Evolutionary conservation across 1,140 invertebrate species (phyloP), one percentile per base, ranked within the genome.

Genomic region (Aleiodes sp.): DNA sequence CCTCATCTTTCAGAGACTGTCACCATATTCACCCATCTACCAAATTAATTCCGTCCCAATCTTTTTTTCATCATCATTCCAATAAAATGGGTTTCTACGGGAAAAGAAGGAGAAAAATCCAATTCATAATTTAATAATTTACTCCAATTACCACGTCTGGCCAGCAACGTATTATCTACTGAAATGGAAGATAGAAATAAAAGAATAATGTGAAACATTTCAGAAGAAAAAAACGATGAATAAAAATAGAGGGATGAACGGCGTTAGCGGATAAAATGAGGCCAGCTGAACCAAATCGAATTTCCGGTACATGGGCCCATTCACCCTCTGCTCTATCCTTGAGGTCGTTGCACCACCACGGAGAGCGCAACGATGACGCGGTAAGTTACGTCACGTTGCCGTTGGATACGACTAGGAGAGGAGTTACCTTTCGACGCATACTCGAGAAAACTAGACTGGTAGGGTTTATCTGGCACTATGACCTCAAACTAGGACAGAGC

Each of bases 401-500:
- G 77, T 43, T 78, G 69, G 70, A 59, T 70, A 79, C 78, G 41
- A 29, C 24, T 57, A 33, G 37, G 29, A 66, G 26, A 21, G 8
- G 39, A 43, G n/a, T n/a, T 16, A 43, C 62, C 29, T 62, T 65
- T 56, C 21, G 21, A 41, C 63, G 41, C 52, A 21, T 59, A 60
- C 14, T 57, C 70, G 65, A 60, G 64, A 65, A 46, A 70, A 24
- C 69, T 43, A 52, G 19, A 52, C 41, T 19, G 12, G 9, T 56
- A 33, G 52, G 63, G n/a, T n/a, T n/a, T 77, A 80, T 80, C 70
- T 76, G 66, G 77, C 65, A 69, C 78, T 71, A 62, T 76, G 74
- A 78, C 79, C 77, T 59, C 43, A 26, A 79, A 78, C 60, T 72
- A 33, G 78, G 77, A 26, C 73, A 74, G n/a, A 64, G 21, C 35